Conservation (phyloP, 2,113 vertebrate genomes). For the Numenius arquata region DNA sequence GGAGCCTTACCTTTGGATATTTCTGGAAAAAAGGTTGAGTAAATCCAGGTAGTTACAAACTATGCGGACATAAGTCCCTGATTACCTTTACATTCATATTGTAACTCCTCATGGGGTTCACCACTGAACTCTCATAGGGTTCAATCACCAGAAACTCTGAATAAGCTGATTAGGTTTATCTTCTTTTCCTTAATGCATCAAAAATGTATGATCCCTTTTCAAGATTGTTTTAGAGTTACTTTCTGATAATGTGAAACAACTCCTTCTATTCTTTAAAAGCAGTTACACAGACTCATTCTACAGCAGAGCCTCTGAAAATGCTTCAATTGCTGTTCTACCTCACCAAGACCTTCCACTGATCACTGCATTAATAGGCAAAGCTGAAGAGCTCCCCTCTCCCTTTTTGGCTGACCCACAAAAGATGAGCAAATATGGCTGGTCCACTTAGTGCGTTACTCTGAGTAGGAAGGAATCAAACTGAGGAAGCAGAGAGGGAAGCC, state of each 20-base stretch:
- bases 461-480: conserved; percentile 47
- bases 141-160: background rate
- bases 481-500: conserved; percentile 5
- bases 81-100: background rate
- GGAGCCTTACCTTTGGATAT: background rate
- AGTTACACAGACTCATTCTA: background rate
- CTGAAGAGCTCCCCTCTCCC: background rate
- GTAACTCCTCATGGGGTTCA: background rate
- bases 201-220: background rate
- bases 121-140: background rate
- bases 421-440: background rate
- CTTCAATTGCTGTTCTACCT: background rate
- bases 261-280: background rate
- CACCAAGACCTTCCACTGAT: background rate
- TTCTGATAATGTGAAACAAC: background rate
- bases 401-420: background rate
- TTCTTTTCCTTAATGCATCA: background rate
- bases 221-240: background rate
- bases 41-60: background rate
- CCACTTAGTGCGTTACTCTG: background rate
- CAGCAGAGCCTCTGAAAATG: background rate
- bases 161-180: background rate
- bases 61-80: background rate
- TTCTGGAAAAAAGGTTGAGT: background rate
- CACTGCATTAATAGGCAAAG: background rate